A percentile compares a stretch with the other conserved stretches of the same genome.
These are phyloP conservation scores for Pseudomyrmex cubaensis DNA, from an alignment of 1,140 invertebrate species.

Conservation along the genomic window DNA sequence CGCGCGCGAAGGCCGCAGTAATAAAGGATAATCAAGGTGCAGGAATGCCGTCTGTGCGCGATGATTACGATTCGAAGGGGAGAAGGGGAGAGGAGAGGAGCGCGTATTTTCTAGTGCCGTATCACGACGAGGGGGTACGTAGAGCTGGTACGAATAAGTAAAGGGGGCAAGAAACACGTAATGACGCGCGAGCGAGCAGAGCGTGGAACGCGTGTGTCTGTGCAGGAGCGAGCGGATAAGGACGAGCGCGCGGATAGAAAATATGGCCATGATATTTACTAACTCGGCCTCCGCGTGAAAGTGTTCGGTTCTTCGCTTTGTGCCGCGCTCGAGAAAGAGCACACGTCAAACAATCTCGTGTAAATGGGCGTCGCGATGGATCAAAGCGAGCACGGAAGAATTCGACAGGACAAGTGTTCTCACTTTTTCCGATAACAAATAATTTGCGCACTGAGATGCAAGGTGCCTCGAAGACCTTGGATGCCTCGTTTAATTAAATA, in stretches of 20 bases:
- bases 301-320: constrained; percentile 77
- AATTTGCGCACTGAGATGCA: too few species aligned
- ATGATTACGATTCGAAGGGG: constrained; percentile 22
- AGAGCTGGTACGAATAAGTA: constrained; percentile 51
- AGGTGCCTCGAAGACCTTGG: too few species aligned
- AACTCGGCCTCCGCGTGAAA: constrained; percentile 80
- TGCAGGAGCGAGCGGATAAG: constrained; percentile 64
- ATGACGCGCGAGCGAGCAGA: constrained; percentile 51
- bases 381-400: background rate
- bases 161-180: constrained; percentile 50
- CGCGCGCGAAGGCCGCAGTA: constrained; percentile 7
- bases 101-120: background rate
- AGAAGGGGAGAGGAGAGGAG: constrained; percentile 2
- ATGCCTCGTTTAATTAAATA: background rate
- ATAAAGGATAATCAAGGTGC: constrained; percentile 50
- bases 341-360: constrained; percentile 71
- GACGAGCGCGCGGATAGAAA: constrained; percentile 77
- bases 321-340: constrained; percentile 73
- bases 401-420: background rate
- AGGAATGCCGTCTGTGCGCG: constrained; percentile 43
- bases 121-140: constrained; percentile 27
- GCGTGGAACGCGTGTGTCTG: constrained; percentile 26
- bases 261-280: constrained; percentile 82
- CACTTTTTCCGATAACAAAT: too few species aligned
- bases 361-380: constrained; percentile 73